Percentiles rank a stretch among this genome's conserved stretches.
Conservation (phyloP, 2,113 vertebrate genomes). For the Pagrus major region DNA sequence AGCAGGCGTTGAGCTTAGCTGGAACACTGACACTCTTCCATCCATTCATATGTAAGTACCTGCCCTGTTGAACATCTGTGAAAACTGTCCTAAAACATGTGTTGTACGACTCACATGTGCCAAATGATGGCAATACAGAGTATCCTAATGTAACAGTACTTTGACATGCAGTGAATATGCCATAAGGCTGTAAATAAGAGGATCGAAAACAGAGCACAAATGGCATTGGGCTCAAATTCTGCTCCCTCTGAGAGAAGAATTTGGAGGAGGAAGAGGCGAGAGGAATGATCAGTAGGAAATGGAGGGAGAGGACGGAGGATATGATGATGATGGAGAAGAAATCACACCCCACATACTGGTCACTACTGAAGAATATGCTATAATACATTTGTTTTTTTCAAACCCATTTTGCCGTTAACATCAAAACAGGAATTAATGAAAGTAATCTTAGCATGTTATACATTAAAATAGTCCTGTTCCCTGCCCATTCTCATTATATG, state of each 20-base stretch:
- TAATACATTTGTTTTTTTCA: not conserved
- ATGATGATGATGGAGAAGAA: not conserved
- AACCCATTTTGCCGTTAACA: not conserved
- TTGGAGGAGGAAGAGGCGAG: not conserved
- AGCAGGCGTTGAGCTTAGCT: not conserved
- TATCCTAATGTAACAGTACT: not conserved
- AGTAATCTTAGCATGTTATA: conserved; percentile 11
- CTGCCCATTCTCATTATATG: conserved; percentile 5
- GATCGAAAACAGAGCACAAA: not conserved
- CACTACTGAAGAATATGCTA: not conserved
- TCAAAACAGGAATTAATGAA: not conserved
- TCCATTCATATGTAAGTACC: not conserved
- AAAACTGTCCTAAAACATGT: not conserved
- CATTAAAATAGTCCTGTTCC: conserved; percentile 46
- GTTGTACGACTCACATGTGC: not conserved
- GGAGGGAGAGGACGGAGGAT: not conserved
- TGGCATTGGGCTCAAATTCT: not conserved
- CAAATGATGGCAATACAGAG: not conserved
- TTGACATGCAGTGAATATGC: not conserved
- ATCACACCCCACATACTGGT: not conserved
- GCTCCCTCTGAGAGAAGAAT: not conserved
- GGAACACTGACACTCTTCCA: not conserved
- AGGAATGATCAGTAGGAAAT: not conserved
- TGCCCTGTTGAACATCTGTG: not conserved
- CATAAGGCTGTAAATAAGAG: not conserved